Percentiles rank a stretch among this genome's conserved stretches.
phyloP scores from a whole-genome alignment of 2,113 vertebrate genomes.

The Lucifuga dentata region DNA sequence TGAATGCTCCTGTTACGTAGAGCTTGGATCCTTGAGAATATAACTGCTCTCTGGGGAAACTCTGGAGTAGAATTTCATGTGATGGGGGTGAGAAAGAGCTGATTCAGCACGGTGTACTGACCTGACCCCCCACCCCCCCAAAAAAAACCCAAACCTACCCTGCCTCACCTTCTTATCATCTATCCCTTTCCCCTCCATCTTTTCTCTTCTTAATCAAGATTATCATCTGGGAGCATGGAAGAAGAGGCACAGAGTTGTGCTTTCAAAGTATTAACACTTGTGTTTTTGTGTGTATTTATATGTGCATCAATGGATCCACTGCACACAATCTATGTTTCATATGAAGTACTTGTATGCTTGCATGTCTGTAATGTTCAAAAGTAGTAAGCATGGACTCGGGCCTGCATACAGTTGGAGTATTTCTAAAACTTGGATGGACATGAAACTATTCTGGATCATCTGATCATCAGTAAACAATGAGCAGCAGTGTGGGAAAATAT shows the following conservation, averaged over 20 bases:
- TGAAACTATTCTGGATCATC: too few species aligned
- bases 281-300: conserved; percentile 4
- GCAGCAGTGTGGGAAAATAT: too few species aligned
- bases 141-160: background rate
- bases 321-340: conserved; percentile 9
- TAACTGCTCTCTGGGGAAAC: conserved; percentile 66
- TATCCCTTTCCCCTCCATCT: conserved; percentile 32
- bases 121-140: conserved; percentile 8
- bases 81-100: conserved; percentile 59
- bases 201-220: conserved; percentile 46
- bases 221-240: conserved; percentile 51
- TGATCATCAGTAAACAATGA: too few species aligned
- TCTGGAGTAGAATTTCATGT: conserved; percentile 65
- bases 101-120: conserved; percentile 67
- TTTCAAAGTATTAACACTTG: too few species aligned
- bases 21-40: conserved; percentile 61
- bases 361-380: background rate
- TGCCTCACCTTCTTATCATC: conserved; percentile 48
- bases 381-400: background rate
- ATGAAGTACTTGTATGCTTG: conserved; percentile 10
- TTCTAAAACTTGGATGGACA: too few species aligned
- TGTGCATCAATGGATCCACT: conserved; percentile 23
- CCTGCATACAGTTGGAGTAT: too few species aligned
- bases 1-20: conserved; percentile 61
- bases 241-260: conserved; percentile 18